These are phyloP conservation scores for Tetrax tetrax DNA, from an alignment of 2,113 vertebrate species.

Conservation along the genomic window DNA sequence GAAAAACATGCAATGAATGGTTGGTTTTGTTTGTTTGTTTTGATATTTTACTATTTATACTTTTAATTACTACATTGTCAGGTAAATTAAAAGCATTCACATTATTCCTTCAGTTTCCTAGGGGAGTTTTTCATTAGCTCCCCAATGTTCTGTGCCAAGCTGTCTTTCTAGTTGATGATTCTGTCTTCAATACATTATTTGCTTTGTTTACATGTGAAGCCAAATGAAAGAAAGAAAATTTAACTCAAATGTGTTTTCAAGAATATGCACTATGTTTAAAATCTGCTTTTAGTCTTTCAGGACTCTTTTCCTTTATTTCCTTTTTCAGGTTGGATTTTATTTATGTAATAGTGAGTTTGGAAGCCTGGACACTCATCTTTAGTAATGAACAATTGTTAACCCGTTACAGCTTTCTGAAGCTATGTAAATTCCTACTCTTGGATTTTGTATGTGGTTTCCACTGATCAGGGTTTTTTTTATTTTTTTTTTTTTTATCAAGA, in stretches of 20 bases:
- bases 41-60: not conserved
- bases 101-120: not conserved
- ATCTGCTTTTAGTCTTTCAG: not conserved
- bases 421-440: not conserved
- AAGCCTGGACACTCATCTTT: not conserved
- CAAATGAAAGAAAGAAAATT: not conserved
- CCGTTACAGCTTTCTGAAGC: not conserved
- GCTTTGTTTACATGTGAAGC: not conserved
- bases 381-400: not conserved
- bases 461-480: not conserved
- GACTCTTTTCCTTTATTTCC: not conserved
- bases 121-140: not conserved
- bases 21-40: not conserved
- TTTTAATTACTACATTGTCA: not conserved
- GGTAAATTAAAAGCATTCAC: not conserved
- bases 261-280: not conserved
- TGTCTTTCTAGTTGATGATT: not conserved
- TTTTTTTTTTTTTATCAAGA: not conserved
- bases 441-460: not conserved
- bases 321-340: not conserved
- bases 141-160: not conserved
- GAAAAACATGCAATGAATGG: not conserved
- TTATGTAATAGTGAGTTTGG: rapidly evolving
- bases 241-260: not conserved
- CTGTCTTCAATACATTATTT: not conserved